These are phyloP conservation scores for Rousettus madagascariensis DNA, from an alignment of 2,797 vertebrate species.

Conservation along the genomic window DNA sequence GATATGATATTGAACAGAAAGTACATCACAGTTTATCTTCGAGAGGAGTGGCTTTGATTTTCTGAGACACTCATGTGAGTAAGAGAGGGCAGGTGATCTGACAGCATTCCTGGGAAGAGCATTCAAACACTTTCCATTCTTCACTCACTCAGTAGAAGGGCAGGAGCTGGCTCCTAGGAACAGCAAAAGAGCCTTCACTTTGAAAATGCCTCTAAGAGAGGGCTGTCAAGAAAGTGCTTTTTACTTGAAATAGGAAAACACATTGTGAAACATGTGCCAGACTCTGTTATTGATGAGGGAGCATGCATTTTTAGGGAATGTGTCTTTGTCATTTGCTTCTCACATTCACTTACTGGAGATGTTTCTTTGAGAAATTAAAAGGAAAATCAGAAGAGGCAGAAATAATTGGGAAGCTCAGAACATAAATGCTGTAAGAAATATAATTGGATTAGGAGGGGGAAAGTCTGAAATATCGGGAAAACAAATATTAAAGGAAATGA, in stretches of 20 bases:
- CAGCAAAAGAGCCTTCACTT: background rate
- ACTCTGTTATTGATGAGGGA: background rate
- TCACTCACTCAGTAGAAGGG: background rate
- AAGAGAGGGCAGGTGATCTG: background rate
- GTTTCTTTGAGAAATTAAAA: constrained; percentile 44
- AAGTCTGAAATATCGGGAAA: background rate
- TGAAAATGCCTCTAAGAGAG: background rate
- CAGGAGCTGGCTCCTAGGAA: background rate
- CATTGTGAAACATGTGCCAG: constrained; percentile 21
- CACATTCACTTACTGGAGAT: background rate
- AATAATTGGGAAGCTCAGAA: background rate
- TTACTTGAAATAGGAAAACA: background rate
- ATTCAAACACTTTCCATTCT: background rate
- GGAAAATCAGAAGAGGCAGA: background rate
- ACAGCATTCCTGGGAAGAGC: background rate
- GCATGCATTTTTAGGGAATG: background rate
- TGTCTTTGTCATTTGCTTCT: background rate
- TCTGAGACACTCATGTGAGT: background rate
- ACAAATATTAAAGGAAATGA: background rate
- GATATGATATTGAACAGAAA: constrained; percentile 6
- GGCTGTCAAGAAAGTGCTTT: background rate
- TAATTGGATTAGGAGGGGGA: background rate
- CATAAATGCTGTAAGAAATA: background rate
- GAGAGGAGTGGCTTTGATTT: background rate
- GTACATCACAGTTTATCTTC: background rate